A percentile compares a stretch with the other conserved stretches of the same genome.
Evolutionary conservation across 2,113 vertebrate genomes (phyloP).

Genomic region (Callospermophilus lateralis): DNA sequence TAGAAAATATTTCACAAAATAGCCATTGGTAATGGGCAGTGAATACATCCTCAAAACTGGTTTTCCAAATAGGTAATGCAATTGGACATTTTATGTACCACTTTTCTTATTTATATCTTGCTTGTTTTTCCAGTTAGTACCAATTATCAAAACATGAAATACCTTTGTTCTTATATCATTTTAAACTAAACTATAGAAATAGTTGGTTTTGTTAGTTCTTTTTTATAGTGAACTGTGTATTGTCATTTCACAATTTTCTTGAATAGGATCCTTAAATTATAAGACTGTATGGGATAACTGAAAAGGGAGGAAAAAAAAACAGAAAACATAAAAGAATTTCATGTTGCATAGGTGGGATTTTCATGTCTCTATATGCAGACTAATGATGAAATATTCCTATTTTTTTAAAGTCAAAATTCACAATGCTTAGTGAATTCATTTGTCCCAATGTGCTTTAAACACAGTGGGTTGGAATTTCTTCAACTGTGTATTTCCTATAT

Average conservation of each 20-base stretch:
- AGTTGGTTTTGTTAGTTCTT: not conserved
- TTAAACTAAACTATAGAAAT: not conserved
- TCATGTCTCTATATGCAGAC: not conserved
- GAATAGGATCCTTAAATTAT: not conserved
- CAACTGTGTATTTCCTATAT: not conserved
- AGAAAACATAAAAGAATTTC: not conserved
- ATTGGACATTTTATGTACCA: fast-evolving
- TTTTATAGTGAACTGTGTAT: not conserved
- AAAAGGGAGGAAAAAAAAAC: not conserved
- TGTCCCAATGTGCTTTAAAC: not conserved
- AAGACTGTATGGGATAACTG: not conserved
- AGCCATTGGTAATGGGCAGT: not conserved
- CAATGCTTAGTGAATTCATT: not conserved
- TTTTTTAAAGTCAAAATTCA: not conserved
- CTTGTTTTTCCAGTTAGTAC: not conserved
- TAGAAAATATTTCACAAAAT: constrained; percentile 1
- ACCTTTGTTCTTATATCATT: constrained; percentile 34
- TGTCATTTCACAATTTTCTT: constrained; percentile 21
- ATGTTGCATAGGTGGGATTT: not conserved
- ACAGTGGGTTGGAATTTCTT: not conserved
- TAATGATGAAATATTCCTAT: not conserved
- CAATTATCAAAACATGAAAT: not conserved
- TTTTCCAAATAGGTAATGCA: not conserved
- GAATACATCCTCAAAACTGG: not conserved
- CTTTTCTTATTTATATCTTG: not conserved